These are phyloP conservation scores for Falco novaeseelandiae DNA, from an alignment of 2,797 vertebrate species.

Conservation along the genomic window DNA sequence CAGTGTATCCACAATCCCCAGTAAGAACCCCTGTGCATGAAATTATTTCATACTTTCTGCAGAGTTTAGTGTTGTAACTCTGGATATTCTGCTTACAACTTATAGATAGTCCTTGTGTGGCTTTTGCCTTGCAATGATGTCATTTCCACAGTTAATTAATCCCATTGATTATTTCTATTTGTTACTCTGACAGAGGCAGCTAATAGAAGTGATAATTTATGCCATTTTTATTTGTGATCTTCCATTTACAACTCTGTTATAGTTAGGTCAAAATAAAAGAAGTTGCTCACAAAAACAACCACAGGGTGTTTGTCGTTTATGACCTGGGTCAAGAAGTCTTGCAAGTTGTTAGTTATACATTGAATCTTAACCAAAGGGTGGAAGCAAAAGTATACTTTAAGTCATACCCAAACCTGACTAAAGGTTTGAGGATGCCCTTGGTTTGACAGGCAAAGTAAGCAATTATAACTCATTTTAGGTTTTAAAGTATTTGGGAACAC, in stretches of 20 bases:
- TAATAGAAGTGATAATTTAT: background rate
- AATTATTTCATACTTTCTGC: background rate
- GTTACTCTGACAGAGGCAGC: background rate
- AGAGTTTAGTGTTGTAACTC: background rate
- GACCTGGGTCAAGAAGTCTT: background rate
- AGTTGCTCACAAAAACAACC: background rate
- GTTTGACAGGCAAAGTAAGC: background rate
- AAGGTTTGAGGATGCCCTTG: background rate
- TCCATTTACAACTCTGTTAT: background rate
- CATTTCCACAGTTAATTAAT: constrained; percentile 66
- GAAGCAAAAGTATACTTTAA: background rate
- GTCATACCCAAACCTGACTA: background rate
- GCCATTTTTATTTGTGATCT: background rate
- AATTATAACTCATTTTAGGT: background rate
- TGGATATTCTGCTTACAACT: background rate
- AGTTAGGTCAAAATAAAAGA: background rate
- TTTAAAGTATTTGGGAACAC: background rate
- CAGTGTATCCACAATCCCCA: background rate
- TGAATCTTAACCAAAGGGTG: background rate
- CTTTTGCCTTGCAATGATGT: constrained; percentile 24
- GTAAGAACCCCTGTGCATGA: background rate
- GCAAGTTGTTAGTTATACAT: background rate
- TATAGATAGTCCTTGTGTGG: background rate
- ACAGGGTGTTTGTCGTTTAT: background rate
- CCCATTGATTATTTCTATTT: constrained; percentile 29